Evolutionary conservation across 2,113 vertebrate species (phyloP).

Genomic region (Oncorhynchus clarkii): DNA sequence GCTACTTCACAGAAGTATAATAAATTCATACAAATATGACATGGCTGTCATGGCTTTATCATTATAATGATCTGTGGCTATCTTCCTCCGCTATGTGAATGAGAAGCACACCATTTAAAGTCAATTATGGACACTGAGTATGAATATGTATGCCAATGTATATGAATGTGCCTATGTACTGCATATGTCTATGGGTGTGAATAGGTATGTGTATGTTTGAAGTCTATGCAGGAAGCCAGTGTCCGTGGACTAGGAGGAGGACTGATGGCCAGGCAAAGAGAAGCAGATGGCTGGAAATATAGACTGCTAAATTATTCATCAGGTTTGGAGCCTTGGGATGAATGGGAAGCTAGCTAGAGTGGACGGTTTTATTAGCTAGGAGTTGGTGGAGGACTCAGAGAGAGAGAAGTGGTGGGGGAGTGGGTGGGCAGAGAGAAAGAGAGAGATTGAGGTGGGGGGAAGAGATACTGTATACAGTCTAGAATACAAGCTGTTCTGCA

Average conservation of each 20-base stretch:
- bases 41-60: neutral
- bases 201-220: neutral
- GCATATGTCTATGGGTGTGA: neutral
- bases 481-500: too few relatives aligned
- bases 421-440: neutral
- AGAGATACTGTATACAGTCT: neutral
- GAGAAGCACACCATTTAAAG: neutral
- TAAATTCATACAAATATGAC: neutral
- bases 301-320: conserved; percentile 74
- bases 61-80: too few relatives aligned
- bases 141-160: neutral
- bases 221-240: neutral
- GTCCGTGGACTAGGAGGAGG: neutral
- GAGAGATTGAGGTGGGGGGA: neutral
- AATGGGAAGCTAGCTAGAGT: conserved; percentile 54
- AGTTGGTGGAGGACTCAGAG: neutral
- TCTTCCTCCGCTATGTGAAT: too few relatives aligned
- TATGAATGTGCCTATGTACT: neutral
- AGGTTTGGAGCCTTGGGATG: conserved; percentile 62
- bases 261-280: conserved; percentile 38
- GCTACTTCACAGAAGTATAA: too few relatives aligned
- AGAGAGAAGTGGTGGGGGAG: neutral
- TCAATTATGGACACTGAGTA: neutral
- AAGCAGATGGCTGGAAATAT: conserved; percentile 69
- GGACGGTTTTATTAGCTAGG: conserved; percentile 55